phyloP scores from a whole-genome alignment of 2,113 vertebrate species.

The Progne subis region DNA sequence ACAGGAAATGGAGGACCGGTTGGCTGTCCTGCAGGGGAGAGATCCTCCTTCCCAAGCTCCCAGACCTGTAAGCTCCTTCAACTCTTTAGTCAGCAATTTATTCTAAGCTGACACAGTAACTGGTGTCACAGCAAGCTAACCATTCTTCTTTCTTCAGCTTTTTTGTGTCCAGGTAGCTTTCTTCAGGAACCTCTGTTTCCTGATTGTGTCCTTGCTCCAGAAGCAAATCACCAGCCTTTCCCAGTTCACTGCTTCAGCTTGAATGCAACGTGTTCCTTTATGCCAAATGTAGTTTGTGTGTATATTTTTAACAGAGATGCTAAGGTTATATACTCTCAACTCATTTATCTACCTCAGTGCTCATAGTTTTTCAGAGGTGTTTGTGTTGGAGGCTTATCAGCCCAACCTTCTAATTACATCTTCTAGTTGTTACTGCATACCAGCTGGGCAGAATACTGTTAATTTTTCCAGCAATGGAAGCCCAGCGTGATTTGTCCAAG shows the following conservation, averaged over 20 bases:
- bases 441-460: not conserved
- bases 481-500: not conserved
- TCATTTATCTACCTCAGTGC: not conserved
- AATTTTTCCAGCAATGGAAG: not conserved
- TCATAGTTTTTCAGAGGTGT: not conserved
- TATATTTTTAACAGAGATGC: not conserved
- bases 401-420: not conserved
- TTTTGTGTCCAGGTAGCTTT: not conserved
- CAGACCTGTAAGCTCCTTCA: constrained; percentile 75
- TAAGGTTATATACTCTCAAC: not conserved
- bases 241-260: not conserved
- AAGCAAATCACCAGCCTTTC: not conserved
- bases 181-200: not conserved
- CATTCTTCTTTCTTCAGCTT: not conserved
- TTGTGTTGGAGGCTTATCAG: not conserved
- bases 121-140: not conserved
- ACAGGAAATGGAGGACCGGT: constrained; percentile 86
- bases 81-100: not conserved
- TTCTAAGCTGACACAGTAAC: not conserved
- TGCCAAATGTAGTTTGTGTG: not conserved
- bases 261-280: not conserved
- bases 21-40: constrained; percentile 84
- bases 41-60: constrained; percentile 73
- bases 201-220: not conserved
- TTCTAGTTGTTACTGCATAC: not conserved